phyloP scores from a whole-genome alignment of 1,140 invertebrate genomes.

The Dendroctonus valens region DNA sequence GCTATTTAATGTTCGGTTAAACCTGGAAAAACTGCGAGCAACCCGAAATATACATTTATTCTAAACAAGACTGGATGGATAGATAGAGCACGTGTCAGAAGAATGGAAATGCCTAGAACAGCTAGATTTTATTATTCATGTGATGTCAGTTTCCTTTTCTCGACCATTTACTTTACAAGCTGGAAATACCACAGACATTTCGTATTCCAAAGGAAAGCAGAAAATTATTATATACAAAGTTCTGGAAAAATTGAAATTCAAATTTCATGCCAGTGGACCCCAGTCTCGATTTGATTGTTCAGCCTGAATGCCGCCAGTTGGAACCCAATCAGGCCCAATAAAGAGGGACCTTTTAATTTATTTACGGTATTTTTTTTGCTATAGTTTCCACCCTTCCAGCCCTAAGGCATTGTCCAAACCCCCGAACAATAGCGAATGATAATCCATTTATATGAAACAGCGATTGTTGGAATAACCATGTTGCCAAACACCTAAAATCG shows the following conservation, averaged over 20 bases:
- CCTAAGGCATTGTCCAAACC: slow-evolving; percentile 14
- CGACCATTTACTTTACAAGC: slow-evolving; percentile 22
- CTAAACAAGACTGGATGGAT: too few relatives aligned
- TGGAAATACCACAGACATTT: slow-evolving; percentile 6
- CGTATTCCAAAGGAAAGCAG: slow-evolving; percentile 11
- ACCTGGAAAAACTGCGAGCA: neutral
- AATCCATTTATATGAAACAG: slow-evolving; percentile 31
- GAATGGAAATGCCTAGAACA: too few relatives aligned
- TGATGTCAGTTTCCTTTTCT: slow-evolving; percentile 9
- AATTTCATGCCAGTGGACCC: neutral
- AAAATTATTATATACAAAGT: slow-evolving; percentile 17
- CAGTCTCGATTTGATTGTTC: neutral
- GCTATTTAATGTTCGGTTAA: neutral
- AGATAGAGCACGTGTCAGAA: too few relatives aligned
- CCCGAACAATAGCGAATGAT: slow-evolving; percentile 21
- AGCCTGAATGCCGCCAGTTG: neutral
- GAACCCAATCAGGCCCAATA: neutral
- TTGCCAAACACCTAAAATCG: slow-evolving; percentile 28
- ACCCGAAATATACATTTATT: too few relatives aligned
- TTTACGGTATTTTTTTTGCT: too few relatives aligned
- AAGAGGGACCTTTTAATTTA: neutral
- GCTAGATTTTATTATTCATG: slow-evolving; percentile 16
- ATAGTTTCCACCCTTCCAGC: neutral
- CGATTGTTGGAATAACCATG: slow-evolving; percentile 24
- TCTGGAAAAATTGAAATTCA: slow-evolving; percentile 1